A percentile compares a stretch with the other conserved stretches of the same genome.
Conservation (phyloP, 2,888 invertebrate species). For the Lobophora halterata region DNA sequence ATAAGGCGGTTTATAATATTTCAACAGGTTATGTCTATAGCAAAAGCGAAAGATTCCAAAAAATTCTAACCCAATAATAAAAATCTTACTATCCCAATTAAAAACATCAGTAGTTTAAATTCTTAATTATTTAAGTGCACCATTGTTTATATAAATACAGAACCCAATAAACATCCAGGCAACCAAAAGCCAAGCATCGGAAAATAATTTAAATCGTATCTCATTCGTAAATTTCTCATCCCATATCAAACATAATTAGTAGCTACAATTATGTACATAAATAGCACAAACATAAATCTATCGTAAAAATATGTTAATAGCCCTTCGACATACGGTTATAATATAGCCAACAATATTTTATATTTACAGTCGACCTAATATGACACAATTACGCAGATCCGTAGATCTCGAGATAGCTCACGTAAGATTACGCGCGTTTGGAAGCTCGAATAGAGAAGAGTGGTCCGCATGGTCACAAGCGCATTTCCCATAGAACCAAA, state of each 20-base stretch:
- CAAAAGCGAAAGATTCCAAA: slow-evolving; percentile 17
- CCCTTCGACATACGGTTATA: slow-evolving; percentile 41
- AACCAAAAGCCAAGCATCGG: slow-evolving; percentile 48
- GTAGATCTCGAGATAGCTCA: slow-evolving; percentile 22
- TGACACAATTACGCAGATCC: slow-evolving; percentile 52
- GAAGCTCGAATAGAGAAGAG: slow-evolving; percentile 7
- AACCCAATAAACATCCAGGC: slow-evolving; percentile 55
- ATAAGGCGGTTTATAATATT: slow-evolving; percentile 49
- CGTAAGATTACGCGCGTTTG: slow-evolving; percentile 30
- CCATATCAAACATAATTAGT: slow-evolving; percentile 37
- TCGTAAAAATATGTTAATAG: slow-evolving; percentile 35
- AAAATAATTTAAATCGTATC: slow-evolving; percentile 79
- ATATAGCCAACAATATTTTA: slow-evolving; percentile 45
- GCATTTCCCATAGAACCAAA: slow-evolving; percentile 92
- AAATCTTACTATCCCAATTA: too few relatives aligned
- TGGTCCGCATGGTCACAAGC: slow-evolving; percentile 53
- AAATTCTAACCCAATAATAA: too few relatives aligned
- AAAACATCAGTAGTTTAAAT: slow-evolving; percentile 16
- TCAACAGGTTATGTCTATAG: slow-evolving; percentile 21
- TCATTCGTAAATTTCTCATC: slow-evolving; percentile 56
- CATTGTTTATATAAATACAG: slow-evolving; percentile 47
- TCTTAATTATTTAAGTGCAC: slow-evolving; percentile 63
- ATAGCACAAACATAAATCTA: slow-evolving; percentile 33
- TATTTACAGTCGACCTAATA: slow-evolving; percentile 52
- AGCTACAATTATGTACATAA: too few relatives aligned